A percentile compares a stretch with the other conserved stretches of the same genome.
These are phyloP conservation scores for Salvator merianae DNA, from an alignment of 2,113 vertebrate species.

Conservation along the genomic window DNA sequence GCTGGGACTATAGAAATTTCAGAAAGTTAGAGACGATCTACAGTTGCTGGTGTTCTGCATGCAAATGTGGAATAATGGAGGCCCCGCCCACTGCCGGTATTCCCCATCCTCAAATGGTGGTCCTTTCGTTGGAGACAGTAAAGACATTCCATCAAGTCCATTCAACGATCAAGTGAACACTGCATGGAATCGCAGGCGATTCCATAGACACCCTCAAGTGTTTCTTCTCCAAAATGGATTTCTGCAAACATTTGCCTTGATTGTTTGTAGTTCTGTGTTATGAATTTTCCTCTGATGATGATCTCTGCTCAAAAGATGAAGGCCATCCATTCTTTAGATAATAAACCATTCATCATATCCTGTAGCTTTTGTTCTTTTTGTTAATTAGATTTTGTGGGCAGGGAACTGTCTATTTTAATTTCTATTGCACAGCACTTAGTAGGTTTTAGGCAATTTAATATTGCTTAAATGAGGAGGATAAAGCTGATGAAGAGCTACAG, in stretches of 20 bases:
- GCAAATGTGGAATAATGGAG: too few relatives aligned
- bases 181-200: neutral
- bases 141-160: too few relatives aligned
- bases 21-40: too few relatives aligned
- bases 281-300: neutral
- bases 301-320: neutral
- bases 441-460: neutral
- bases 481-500: neutral
- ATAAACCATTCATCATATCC: neutral
- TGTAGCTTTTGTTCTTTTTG: conserved; percentile 12
- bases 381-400: conserved; percentile 20
- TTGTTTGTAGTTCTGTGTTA: neutral
- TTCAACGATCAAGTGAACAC: too few relatives aligned
- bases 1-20: too few relatives aligned
- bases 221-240: neutral
- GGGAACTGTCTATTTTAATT: conserved; percentile 1
- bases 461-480: neutral
- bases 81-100: too few relatives aligned
- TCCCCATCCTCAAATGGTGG: too few relatives aligned
- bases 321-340: neutral
- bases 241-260: neutral
- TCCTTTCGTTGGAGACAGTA: too few relatives aligned
- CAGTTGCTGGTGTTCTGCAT: too few relatives aligned
- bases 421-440: neutral
- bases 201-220: too few relatives aligned